phyloP scores from a whole-genome alignment of 2,113 vertebrate genomes.

The Aptenodytes patagonicus region DNA sequence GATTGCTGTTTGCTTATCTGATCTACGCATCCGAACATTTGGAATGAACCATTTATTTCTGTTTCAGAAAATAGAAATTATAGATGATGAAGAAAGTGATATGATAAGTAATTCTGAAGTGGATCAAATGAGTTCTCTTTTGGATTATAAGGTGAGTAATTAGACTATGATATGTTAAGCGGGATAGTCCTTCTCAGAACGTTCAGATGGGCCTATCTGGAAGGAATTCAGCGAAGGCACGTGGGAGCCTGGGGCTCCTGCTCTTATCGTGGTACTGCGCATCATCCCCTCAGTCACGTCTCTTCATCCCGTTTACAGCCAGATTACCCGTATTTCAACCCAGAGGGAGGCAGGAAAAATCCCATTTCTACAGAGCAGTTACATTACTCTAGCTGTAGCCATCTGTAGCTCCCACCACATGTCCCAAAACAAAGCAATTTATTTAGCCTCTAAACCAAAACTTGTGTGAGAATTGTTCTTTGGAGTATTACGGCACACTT shows the following conservation, averaged over 20 bases:
- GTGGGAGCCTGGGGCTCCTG: not conserved
- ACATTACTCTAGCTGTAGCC: not conserved
- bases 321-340: not conserved
- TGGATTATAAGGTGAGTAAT: constrained; percentile 90
- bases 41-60: not conserved
- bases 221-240: not conserved
- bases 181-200: not conserved
- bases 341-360: not conserved
- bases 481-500: fast-evolving
- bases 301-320: not conserved
- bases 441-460: not conserved
- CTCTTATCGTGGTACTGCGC: not conserved
- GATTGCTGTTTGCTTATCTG: fast-evolving
- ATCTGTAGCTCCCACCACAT: not conserved
- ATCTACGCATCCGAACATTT: fast-evolving
- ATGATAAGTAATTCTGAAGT: constrained; percentile 86
- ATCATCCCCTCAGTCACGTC: not conserved
- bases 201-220: not conserved
- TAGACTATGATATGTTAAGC: not conserved
- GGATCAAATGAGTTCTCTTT: constrained; percentile 89
- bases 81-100: constrained; percentile 87
- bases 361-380: not conserved
- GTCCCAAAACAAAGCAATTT: not conserved
- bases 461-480: not conserved
- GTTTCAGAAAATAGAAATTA: constrained; percentile 93